Evolutionary conservation across 37 sponge, comb jelly and placozoan species (phyloP).

Genomic region (Chondrosia reniformis): DNA sequence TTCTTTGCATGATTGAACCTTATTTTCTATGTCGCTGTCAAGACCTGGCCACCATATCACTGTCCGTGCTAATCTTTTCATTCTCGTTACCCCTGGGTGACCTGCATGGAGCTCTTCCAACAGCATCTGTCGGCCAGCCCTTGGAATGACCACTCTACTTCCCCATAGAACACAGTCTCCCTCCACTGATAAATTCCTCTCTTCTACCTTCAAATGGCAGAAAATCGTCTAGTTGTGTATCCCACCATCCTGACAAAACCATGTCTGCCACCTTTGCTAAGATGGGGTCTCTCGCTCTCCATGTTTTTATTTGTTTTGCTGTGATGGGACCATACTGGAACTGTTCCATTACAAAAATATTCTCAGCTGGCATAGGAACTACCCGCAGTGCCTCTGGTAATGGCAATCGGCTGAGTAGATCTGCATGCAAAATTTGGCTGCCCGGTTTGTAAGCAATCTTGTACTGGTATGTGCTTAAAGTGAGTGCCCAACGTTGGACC

Average conservation of each 20-base stretch:
- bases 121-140: background rate
- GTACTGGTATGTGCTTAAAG: constrained; percentile 8
- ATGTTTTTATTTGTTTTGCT: background rate
- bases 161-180: constrained; percentile 13
- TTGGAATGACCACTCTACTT: constrained; percentile 7
- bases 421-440: background rate
- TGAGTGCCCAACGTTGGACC: constrained; percentile 12
- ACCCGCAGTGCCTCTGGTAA: background rate
- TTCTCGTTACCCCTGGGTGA: constrained; percentile 23
- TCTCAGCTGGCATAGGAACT: constrained; percentile 13
- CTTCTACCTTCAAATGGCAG: background rate
- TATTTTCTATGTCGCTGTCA: constrained; percentile 6
- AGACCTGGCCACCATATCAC: constrained; percentile 31
- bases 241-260: background rate
- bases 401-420: constrained; percentile 18
- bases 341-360: background rate
- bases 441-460: constrained; percentile 2
- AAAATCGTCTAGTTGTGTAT: background rate
- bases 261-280: constrained; percentile 5
- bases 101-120: constrained; percentile 11
- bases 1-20: constrained; percentile 9
- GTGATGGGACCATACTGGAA: background rate
- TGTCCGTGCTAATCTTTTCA: constrained; percentile 21
- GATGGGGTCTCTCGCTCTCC: constrained; percentile 13
- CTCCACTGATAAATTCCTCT: background rate